These are phyloP conservation scores for Caenorhabditis remanei DNA, from an alignment of 1,140 invertebrate genomes.

Conservation along the genomic window DNA sequence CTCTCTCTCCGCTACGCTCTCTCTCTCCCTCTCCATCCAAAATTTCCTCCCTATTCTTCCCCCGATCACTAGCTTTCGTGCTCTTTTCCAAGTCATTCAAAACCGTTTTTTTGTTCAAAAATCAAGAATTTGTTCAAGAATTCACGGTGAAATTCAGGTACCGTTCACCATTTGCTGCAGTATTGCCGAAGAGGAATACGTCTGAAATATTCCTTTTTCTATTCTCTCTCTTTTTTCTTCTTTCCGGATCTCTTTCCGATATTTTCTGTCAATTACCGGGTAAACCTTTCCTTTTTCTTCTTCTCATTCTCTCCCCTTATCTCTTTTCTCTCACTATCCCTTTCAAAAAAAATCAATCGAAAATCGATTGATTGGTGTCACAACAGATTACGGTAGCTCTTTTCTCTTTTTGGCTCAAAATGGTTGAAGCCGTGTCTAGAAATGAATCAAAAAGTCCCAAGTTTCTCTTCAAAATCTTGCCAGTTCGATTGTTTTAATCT, in stretches of 20 bases:
- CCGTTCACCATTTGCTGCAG: slow-evolving; percentile 56
- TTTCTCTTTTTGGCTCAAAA: neutral
- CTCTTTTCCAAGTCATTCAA: neutral
- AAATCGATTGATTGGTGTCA: slow-evolving; percentile 9
- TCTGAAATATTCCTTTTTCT: slow-evolving; percentile 5
- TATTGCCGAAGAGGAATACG: slow-evolving; percentile 53
- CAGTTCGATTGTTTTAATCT: neutral
- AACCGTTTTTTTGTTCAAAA: too few species aligned
- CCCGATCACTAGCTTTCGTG: neutral
- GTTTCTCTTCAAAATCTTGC: neutral
- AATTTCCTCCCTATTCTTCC: neutral
- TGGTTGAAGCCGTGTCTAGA: too few species aligned
- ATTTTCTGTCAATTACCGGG: slow-evolving; percentile 28
- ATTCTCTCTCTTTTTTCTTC: neutral
- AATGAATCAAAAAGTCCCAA: neutral
- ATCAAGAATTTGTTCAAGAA: neutral
- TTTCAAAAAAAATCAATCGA: neutral
- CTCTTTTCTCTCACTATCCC: neutral
- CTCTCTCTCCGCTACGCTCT: slow-evolving; percentile 24
- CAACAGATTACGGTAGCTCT: neutral
- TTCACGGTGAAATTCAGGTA: slow-evolving; percentile 22
- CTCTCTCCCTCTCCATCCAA: neutral
- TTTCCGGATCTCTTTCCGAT: slow-evolving; percentile 43
- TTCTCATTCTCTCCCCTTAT: neutral
- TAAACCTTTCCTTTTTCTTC: neutral